These are phyloP conservation scores for Spialia ferax DNA, from an alignment of 2,888 invertebrate genomes.

Conservation along the genomic window DNA sequence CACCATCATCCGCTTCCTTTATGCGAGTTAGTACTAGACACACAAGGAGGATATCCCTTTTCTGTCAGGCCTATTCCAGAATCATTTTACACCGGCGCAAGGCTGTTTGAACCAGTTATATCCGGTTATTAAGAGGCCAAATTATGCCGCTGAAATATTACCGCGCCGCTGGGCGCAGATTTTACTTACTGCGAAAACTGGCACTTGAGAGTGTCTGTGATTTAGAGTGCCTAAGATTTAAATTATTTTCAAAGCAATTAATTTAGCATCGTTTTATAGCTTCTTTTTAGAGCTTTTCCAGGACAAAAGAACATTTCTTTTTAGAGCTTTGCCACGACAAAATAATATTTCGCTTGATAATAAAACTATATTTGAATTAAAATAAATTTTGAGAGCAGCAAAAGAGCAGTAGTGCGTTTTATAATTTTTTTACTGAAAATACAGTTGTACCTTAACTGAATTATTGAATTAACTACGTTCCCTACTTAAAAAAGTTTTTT, in stretches of 20 bases:
- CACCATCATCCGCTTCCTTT: too few species aligned
- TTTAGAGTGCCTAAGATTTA: not conserved
- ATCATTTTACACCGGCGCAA: slow-evolving; percentile 47
- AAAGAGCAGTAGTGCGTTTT: too few species aligned
- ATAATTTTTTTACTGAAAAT: too few species aligned
- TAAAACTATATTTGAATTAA: too few species aligned
- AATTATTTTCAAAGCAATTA: slow-evolving; percentile 8
- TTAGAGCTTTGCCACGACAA: too few species aligned
- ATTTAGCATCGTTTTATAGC: not conserved
- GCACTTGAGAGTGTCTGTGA: slow-evolving; percentile 1
- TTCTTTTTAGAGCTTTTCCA: not conserved
- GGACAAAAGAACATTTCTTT: not conserved
- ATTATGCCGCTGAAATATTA: slow-evolving; percentile 47
- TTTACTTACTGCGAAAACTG: slow-evolving; percentile 35
- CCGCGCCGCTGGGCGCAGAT: slow-evolving; percentile 25
- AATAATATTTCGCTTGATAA: too few species aligned
- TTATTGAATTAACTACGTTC: too few species aligned
- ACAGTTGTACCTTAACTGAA: too few species aligned
- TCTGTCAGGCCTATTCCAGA: slow-evolving; percentile 28
- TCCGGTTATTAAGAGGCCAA: slow-evolving; percentile 54
- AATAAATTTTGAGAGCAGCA: too few species aligned
- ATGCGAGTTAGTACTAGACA: too few species aligned
- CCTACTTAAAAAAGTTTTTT: too few species aligned
- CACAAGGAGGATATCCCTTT: too few species aligned
- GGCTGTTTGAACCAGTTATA: slow-evolving; percentile 50